phyloP scores from a whole-genome alignment of 2,797 vertebrate species.

The Schizopygopsis pylzovi region DNA sequence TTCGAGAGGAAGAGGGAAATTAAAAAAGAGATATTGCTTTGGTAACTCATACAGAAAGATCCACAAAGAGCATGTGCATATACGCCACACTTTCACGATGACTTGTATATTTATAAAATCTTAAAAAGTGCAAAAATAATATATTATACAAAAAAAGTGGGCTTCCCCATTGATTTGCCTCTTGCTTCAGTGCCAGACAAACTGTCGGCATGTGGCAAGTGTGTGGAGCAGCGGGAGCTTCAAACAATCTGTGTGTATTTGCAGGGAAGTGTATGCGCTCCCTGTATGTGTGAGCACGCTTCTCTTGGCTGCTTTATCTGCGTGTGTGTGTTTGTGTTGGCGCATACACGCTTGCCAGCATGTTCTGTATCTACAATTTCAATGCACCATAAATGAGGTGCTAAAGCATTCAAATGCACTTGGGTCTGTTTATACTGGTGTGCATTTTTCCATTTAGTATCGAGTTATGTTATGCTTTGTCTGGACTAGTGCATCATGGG shows the following conservation, averaged over 20 bases:
- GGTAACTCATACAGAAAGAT: slow-evolving; percentile 52
- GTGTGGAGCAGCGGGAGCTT: slow-evolving; percentile 43
- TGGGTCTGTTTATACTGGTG: slow-evolving; percentile 49
- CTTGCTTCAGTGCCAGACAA: slow-evolving; percentile 57
- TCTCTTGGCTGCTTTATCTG: slow-evolving; percentile 53
- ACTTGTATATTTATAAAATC: slow-evolving; percentile 26
- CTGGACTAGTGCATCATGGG: slow-evolving; percentile 8
- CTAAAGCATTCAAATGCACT: slow-evolving; percentile 56
- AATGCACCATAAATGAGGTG: slow-evolving; percentile 48
- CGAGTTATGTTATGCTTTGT: slow-evolving; percentile 21
- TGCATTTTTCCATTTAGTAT: slow-evolving; percentile 44
- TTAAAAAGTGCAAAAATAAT: slow-evolving; percentile 39
- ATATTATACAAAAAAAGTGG: slow-evolving; percentile 44
- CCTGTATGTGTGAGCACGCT: slow-evolving; percentile 59
- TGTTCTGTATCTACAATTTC: slow-evolving; percentile 42
- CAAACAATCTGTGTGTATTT: slow-evolving; percentile 55
- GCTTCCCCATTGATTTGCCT: slow-evolving; percentile 38
- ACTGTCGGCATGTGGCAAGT: slow-evolving; percentile 57
- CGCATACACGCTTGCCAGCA: slow-evolving; percentile 31
- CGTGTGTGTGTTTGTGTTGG: slow-evolving; percentile 34
- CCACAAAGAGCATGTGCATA: slow-evolving; percentile 61
- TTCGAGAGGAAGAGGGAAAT: slow-evolving; percentile 72
- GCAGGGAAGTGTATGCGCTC: slow-evolving; percentile 65
- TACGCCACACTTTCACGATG: slow-evolving; percentile 46
- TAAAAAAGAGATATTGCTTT: slow-evolving; percentile 54